These are phyloP conservation scores for Lacanobia wlatinum DNA, from an alignment of 2,888 invertebrate species.

Conservation along the genomic window DNA sequence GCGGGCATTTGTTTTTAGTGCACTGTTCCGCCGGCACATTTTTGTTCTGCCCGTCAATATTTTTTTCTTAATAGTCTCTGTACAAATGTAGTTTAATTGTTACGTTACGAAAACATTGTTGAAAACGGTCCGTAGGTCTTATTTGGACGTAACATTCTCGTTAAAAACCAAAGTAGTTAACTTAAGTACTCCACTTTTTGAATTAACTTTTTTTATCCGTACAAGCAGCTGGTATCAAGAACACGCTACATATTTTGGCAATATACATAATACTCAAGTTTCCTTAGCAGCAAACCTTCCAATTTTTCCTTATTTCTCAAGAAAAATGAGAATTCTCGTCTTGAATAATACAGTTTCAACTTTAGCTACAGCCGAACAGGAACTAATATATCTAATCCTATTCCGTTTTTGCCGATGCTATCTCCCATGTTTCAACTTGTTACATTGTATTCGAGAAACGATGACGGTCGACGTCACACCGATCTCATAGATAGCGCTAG, in stretches of 20 bases:
- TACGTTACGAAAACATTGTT: conserved; percentile 52
- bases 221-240: conserved; percentile 35
- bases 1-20: conserved; percentile 75
- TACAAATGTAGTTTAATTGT: conserved; percentile 63
- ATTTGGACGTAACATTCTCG: conserved; percentile 26
- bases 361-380: conserved; percentile 26
- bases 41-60: conserved; percentile 63
- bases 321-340: conserved; percentile 12
- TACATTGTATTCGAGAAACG: conserved; percentile 63
- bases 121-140: conserved; percentile 13
- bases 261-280: conserved; percentile 12
- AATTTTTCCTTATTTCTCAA: conserved; percentile 5
- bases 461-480: conserved; percentile 75
- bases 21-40: conserved; percentile 62
- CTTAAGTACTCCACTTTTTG: conserved; percentile 33
- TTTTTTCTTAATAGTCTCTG: conserved; percentile 60
- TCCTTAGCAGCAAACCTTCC: not conserved
- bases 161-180: conserved; percentile 29
- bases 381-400: conserved; percentile 54
- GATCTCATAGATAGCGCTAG: conserved; percentile 80
- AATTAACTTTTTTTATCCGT: conserved; percentile 44
- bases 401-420: conserved; percentile 57
- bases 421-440: conserved; percentile 57
- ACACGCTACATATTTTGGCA: conserved; percentile 13
- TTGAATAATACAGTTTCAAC: conserved; percentile 34